Evolutionary conservation across 2,113 vertebrate species (phyloP).

Genomic region (Panurus biarmicus): DNA sequence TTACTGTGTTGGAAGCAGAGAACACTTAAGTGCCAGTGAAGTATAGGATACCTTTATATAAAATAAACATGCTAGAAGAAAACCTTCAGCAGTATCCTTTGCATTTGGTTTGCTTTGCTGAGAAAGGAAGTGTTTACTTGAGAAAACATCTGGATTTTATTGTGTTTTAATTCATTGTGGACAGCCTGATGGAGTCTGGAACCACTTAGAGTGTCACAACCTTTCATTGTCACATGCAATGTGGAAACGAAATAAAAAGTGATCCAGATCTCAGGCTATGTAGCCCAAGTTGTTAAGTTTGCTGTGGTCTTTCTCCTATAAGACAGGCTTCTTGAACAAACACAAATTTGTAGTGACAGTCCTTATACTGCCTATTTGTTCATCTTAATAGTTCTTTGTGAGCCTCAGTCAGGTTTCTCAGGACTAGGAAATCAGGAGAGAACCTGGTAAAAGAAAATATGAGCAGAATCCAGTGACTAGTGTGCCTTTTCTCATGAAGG

Average conservation of each 20-base stretch:
- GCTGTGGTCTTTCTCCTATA: not conserved
- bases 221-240: conserved; percentile 46
- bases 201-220: conserved; percentile 33
- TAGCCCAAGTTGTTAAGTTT: not conserved
- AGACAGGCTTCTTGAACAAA: not conserved
- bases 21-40: not conserved
- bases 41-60: not conserved
- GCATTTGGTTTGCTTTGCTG: not conserved
- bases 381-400: not conserved
- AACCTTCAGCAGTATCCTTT: not conserved
- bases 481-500: not conserved
- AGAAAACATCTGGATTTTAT: conserved; percentile 49
- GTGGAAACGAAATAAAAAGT: not conserved
- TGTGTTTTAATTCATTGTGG: conserved; percentile 24
- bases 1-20: not conserved
- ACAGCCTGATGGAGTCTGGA: conserved; percentile 45
- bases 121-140: conserved; percentile 40
- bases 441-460: not conserved
- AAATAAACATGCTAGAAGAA: not conserved
- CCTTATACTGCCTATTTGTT: not conserved
- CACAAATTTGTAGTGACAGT: not conserved
- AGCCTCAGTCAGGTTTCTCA: not conserved
- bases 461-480: not conserved
- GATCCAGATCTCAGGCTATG: not conserved
- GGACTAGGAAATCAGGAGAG: not conserved